These are phyloP conservation scores for Girardinichthys multiradiatus DNA, from an alignment of 2,113 vertebrate species.

Conservation along the genomic window DNA sequence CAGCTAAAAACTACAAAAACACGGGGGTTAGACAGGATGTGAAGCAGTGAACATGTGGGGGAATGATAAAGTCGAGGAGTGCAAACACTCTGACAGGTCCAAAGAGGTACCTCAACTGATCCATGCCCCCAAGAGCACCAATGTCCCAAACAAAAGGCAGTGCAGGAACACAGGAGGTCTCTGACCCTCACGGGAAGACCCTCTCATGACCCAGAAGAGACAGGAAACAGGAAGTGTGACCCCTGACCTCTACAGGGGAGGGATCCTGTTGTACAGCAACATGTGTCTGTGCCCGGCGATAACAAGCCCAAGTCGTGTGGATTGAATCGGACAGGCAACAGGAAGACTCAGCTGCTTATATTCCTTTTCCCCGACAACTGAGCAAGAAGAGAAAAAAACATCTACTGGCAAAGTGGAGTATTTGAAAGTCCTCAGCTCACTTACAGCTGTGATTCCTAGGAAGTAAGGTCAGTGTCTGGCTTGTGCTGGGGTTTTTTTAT, in stretches of 20 bases:
- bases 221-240: constrained; percentile 85
- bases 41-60: constrained; percentile 15
- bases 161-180: constrained; percentile 71
- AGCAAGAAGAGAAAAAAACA: not conserved
- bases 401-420: not conserved
- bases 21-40: constrained; percentile 9
- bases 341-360: constrained; percentile 40
- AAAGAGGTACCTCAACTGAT: constrained; percentile 40
- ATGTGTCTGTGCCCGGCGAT: constrained; percentile 55
- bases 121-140: constrained; percentile 20
- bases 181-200: constrained; percentile 75
- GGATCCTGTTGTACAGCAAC: constrained; percentile 63
- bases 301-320: constrained; percentile 55
- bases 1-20: not conserved
- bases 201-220: constrained; percentile 77
- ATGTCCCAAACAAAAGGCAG: constrained; percentile 68
- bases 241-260: constrained; percentile 65
- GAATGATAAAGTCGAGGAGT: constrained; percentile 41
- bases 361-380: constrained; percentile 7
- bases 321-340: constrained; percentile 26
- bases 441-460: constrained; percentile 6
- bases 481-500: constrained; percentile 56
- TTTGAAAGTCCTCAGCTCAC: not conserved
- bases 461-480: constrained; percentile 13
- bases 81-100: constrained; percentile 61